Evolutionary conservation across 2,888 invertebrate species (phyloP).

Genomic region (Zootermopsis nevadensis): DNA sequence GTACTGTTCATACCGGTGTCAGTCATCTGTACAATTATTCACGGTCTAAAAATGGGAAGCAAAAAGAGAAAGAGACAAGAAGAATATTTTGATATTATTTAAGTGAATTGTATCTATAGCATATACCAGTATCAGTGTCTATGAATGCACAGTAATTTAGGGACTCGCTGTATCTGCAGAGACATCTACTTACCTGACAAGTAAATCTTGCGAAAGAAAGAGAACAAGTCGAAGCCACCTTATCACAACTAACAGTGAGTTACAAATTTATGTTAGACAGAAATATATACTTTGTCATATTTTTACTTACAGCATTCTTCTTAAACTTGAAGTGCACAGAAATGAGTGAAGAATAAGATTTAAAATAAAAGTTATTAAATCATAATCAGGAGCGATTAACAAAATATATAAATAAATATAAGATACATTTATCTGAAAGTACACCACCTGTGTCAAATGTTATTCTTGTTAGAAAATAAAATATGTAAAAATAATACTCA

Average conservation of each 20-base stretch:
- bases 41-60: neutral
- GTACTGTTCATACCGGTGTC: neutral
- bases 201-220: neutral
- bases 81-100: neutral
- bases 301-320: no score
- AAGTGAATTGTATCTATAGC: neutral
- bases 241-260: neutral
- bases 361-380: no score
- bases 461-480: no score
- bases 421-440: no score
- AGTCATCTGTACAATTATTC: neutral
- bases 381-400: no score
- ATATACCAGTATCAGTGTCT: neutral
- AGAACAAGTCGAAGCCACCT: neutral
- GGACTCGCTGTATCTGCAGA: neutral
- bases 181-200: constrained; percentile 21
- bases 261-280: neutral
- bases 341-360: no score
- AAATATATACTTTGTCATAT: no score
- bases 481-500: no score
- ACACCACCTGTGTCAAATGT: no score
- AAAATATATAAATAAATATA: no score
- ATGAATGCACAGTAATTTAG: neutral
- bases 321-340: no score
- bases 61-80: constrained; percentile 15